These are phyloP conservation scores for Aphis craccivora DNA, from an alignment of 1,140 invertebrate species.

Conservation along the genomic window DNA sequence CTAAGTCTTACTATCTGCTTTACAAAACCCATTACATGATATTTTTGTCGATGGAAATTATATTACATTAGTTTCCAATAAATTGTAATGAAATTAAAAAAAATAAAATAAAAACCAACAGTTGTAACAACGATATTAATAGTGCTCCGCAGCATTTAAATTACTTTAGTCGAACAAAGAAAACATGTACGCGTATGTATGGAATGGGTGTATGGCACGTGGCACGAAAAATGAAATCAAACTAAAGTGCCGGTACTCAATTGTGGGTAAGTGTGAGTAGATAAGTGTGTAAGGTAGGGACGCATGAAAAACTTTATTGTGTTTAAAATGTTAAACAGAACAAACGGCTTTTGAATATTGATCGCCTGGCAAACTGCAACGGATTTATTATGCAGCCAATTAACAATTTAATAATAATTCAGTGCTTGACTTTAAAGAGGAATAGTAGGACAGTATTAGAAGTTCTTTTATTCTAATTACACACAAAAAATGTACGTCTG, in stretches of 20 bases:
- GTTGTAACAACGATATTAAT: neutral
- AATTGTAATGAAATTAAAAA: neutral
- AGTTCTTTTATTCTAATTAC: neutral
- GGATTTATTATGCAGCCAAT: neutral
- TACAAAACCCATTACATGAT: neutral
- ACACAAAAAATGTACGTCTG: neutral
- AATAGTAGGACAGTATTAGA: neutral
- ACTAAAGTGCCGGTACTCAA: neutral
- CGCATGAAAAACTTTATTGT: neutral
- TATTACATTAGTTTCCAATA: neutral
- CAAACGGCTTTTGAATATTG: constrained; percentile 10
- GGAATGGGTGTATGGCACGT: neutral
- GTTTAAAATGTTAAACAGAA: neutral
- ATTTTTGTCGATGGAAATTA: neutral
- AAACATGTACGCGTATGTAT: neutral
- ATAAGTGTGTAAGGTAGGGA: neutral
- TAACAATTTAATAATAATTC: neutral
- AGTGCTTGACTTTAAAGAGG: neutral
- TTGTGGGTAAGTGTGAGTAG: neutral
- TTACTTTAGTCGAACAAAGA: neutral
- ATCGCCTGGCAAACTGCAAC: neutral
- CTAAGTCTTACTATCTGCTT: neutral
- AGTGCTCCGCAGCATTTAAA: neutral
- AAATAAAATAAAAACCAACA: neutral
- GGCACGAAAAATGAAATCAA: neutral